Conservation (phyloP, 2,797 vertebrate genomes). For the Spinus pinus region DNA sequence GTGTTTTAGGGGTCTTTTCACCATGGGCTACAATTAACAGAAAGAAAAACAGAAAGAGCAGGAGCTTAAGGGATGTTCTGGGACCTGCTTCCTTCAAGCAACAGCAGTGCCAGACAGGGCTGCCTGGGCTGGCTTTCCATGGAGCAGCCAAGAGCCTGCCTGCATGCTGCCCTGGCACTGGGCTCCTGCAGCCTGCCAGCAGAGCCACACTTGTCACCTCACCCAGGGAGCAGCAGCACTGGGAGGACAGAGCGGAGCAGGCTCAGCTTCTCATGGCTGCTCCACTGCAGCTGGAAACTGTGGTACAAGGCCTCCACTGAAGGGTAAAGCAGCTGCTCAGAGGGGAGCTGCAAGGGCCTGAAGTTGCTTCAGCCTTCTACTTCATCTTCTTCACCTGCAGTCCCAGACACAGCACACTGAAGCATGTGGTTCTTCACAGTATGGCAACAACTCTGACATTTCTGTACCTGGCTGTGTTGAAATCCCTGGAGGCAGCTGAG, state of each 20-base stretch:
- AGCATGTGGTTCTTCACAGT: not conserved
- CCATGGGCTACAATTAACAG: not conserved
- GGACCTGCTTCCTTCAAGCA: not conserved
- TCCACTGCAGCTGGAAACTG: not conserved
- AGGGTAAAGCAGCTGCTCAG: not conserved
- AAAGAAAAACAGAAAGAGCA: not conserved
- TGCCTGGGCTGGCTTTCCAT: not conserved
- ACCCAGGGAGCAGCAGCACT: accelerated
- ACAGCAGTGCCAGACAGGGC: not conserved
- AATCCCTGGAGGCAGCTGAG: not conserved
- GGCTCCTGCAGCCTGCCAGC: not conserved
- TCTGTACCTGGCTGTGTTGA: not conserved
- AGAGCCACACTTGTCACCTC: accelerated
- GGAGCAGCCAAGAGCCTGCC: not conserved
- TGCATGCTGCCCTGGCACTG: accelerated
- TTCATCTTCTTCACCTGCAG: not conserved
- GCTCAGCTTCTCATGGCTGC: not conserved
- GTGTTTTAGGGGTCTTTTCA: not conserved
- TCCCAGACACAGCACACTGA: not conserved
- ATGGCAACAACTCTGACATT: not conserved
- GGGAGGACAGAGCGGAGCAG: not conserved
- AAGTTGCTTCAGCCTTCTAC: not conserved
- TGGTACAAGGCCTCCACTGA: accelerated
- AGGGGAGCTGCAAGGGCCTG: not conserved
- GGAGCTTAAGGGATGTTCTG: not conserved